These are phyloP conservation scores for Rhea pennata DNA, from an alignment of 2,113 vertebrate genomes.

Conservation along the genomic window DNA sequence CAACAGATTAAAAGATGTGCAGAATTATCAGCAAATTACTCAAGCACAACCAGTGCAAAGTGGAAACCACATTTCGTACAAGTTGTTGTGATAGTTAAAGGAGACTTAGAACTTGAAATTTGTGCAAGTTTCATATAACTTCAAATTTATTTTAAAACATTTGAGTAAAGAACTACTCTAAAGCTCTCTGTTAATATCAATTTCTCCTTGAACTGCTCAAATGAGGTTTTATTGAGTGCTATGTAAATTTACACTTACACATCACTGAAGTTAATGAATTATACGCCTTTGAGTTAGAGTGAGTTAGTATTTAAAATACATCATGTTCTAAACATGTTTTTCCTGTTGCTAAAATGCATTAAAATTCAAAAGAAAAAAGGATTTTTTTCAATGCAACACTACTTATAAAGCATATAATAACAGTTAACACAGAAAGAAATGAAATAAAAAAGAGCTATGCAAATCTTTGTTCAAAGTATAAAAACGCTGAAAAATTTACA, in stretches of 20 bases:
- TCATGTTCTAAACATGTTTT: neutral
- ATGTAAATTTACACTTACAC: neutral
- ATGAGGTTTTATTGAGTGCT: neutral
- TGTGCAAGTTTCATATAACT: neutral
- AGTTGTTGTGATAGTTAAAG: neutral
- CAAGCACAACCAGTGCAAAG: neutral
- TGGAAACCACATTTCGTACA: neutral
- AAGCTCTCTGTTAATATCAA: neutral
- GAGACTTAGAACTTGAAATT: fast-evolving
- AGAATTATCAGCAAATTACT: neutral
- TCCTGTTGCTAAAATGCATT: neutral
- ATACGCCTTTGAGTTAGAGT: neutral
- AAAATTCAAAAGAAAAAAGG: neutral
- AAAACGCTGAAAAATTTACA: neutral
- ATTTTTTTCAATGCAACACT: neutral
- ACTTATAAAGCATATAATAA: neutral
- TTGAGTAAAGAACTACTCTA: neutral
- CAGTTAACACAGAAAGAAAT: neutral
- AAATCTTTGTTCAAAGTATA: neutral
- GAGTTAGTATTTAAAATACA: neutral
- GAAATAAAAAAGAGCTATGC: neutral
- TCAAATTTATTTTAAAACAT: neutral
- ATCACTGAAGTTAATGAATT: neutral
- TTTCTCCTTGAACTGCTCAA: neutral
- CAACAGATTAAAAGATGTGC: neutral